Base-by-base conservation (phyloP, 2,113 vertebrate species). In the Brienomyrus longianalis region DNA sequence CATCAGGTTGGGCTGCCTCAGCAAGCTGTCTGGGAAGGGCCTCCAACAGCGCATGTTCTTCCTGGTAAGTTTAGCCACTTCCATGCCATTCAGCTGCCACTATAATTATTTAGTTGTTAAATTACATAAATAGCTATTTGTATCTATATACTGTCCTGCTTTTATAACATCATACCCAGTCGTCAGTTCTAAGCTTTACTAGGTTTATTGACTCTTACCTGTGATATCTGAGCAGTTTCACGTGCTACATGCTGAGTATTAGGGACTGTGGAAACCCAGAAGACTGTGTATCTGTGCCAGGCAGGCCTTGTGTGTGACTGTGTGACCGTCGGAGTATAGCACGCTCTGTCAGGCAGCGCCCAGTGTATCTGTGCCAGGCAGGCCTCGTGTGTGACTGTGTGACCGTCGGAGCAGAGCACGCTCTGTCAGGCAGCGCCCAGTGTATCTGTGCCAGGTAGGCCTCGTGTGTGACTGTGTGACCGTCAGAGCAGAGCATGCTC, bases 21-120 rank as follows among this genome's bases (percentile, higher is more conserved):
- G 97, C 96, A 99, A 99, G 93, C 95, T 99, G 90, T 99, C 98
- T 21, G 98, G 98, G 91, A 99, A 98, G 96, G 98, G 98, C 89
- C 97, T 99, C 10, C 98, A 99, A 93, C 98, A 99, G 91, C 96
- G 98, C 91, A 99, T 99, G 98, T 99, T 99, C 93, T 99, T 99
- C 93, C 95, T 99, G 97, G 98, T 99, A 96, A 94, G 3, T 15
- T 47, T 70, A 11, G 66, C 77, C 31, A 23, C 48, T 74, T 21
- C 70, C 45, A 5, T 8, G n/a, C 54, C 56, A 50, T 10, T 62
- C 45, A 86, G 10, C 84, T 50, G 6, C 21, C 9, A n/a, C 3
- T 74, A 74, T 74, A 31, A 27, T 74, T 35, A 35, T 74, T 31
- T n/a, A 74, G 9, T 35, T 35, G 9, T 35, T 74, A 74, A 35